Evolutionary conservation across 2,888 invertebrate genomes (phyloP).

Genomic region (Acanthosepion pharaonis): DNA sequence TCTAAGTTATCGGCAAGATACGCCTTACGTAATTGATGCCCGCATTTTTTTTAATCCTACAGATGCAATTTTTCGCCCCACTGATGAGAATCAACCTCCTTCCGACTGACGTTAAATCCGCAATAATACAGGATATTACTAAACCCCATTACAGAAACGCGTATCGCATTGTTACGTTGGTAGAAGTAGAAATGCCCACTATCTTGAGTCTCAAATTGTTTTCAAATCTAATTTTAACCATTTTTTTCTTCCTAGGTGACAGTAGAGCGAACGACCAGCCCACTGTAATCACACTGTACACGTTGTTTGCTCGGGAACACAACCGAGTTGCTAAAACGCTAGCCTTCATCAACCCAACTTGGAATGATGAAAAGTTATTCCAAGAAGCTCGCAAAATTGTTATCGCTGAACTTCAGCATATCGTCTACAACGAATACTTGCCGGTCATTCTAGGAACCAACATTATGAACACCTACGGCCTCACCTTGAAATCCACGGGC

Average conservation of each 20-base stretch:
- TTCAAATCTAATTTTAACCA: background rate
- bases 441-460: slow-evolving; percentile 80
- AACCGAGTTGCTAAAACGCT: slow-evolving; percentile 85
- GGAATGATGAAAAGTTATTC: slow-evolving; percentile 79
- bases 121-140: no score
- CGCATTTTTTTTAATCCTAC: no score
- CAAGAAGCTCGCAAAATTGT: slow-evolving; percentile 81
- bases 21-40: no score
- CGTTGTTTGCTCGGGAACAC: slow-evolving; percentile 83
- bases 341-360: slow-evolving; percentile 85
- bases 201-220: background rate
- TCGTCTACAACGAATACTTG: slow-evolving; percentile 67
- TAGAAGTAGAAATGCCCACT: background rate
- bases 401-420: slow-evolving; percentile 65
- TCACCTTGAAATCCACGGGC: slow-evolving; percentile 82
- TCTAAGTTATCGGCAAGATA: no score
- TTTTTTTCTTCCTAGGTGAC: slow-evolving; percentile 79
- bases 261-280: slow-evolving; percentile 89
- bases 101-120: no score
- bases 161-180: no score
- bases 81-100: no score
- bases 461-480: slow-evolving; percentile 55
- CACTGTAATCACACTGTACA: slow-evolving; percentile 88
- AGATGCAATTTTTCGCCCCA: no score
- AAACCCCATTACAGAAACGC: no score